A percentile compares a stretch with the other conserved stretches of the same genome.
Evolutionary conservation across 2,888 invertebrate species (phyloP).

Genomic region (Drosophila sordidula): DNA sequence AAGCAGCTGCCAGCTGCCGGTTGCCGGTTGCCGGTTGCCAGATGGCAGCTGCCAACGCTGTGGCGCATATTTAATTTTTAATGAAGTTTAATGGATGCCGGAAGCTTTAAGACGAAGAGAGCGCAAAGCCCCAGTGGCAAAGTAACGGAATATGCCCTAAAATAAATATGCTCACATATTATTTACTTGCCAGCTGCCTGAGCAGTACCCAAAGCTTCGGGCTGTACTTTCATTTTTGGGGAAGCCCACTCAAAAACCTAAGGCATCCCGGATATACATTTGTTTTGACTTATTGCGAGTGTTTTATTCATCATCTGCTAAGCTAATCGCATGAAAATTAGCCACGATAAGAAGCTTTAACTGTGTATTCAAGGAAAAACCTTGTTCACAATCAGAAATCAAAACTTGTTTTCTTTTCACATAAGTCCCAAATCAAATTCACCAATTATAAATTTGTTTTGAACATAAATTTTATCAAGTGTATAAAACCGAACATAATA

Average conservation of each 20-base stretch:
- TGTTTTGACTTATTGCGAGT: slow-evolving; percentile 3
- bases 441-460: no score
- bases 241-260: slow-evolving; percentile 13
- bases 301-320: not conserved
- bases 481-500: no score
- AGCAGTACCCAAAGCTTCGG: not conserved
- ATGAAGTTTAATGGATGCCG: slow-evolving; percentile 84
- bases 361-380: no score
- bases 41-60: slow-evolving; percentile 52
- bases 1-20: slow-evolving; percentile 13
- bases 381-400: no score
- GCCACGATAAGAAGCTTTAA: no score
- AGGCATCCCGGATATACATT: slow-evolving; percentile 16
- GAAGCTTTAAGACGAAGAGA: slow-evolving; percentile 73
- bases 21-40: slow-evolving; percentile 21
- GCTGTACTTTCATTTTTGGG: not conserved
- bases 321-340: not conserved
- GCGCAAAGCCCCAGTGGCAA: slow-evolving; percentile 6
- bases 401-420: no score
- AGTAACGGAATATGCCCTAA: slow-evolving; percentile 31
- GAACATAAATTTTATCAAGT: no score
- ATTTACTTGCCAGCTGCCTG: slow-evolving; percentile 41
- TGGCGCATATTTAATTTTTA: slow-evolving; percentile 83
- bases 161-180: slow-evolving; percentile 43
- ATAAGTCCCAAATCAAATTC: no score